Base-by-base conservation (phyloP, 2,888 invertebrate species). In the Trissolcus brochymenae region DNA sequence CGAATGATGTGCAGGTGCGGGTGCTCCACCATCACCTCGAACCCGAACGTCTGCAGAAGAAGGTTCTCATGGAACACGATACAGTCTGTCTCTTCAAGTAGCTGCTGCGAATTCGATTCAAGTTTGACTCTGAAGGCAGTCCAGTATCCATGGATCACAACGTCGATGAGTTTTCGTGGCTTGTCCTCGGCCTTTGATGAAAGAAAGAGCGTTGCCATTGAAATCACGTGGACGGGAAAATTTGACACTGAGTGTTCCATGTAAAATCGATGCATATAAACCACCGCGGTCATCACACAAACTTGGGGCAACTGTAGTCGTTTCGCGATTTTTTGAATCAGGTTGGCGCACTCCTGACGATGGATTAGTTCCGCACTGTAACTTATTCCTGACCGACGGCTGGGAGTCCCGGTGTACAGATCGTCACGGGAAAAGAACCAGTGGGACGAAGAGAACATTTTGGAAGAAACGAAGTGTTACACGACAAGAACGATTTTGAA, bases 161-260 rank as follows among this genome's bases (percentile, higher is more conserved):
- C 96, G 91, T 98, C 97, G 90, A 99, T 98, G 89, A 99, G 90
- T 91, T 99, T 99, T 57, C 98, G 91, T 0, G 99, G 99, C 89
- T 98, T 98, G 88, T 99, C 99, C 90, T 99, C 99, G 60, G 98
- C 96, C 92, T 99, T 99, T 79, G 98, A 98, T 76, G 99, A 98
- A 82, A 99, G 91, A 90, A 99, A 99, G 60, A 99, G 91, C 65
- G 98, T 95, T 3, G 98, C 98, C 4, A 98, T 94, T 9, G 98
- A 97, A 89, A 99, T 96, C 66, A 96, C 94, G 90, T 97, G 96
- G 89, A 98, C 94, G 90, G 97, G 96, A 90, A 98, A 99, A 49
- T 17, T 41, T 60, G 96, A 94, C 91, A 99, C 97, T n/a, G 98
- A 97, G 89, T 99, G 98, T 91, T 97, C 98, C 91, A 98, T 97